Conservation (phyloP, 1,140 invertebrate genomes). For the Pogonus chalceus region DNA sequence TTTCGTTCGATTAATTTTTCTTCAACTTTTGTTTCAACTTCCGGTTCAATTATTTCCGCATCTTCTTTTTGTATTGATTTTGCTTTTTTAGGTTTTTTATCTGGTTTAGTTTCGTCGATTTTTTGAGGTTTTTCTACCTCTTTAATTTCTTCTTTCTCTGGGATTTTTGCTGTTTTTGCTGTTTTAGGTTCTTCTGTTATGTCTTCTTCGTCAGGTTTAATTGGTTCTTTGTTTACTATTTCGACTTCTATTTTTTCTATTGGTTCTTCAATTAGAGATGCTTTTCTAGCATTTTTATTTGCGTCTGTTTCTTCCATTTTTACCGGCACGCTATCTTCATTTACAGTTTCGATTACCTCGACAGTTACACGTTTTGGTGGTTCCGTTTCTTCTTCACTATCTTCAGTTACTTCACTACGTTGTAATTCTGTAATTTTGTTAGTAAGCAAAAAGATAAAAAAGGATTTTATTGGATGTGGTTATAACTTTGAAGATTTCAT, state of each 20-base stretch:
- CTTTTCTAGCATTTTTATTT: conserved; percentile 8
- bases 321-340: conserved; percentile 28
- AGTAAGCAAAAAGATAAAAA: conserved; percentile 15
- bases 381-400: conserved; percentile 28
- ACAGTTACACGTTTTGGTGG: conserved; percentile 30
- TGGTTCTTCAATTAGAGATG: conserved; percentile 18
- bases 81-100: conserved; percentile 13
- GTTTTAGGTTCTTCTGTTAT: conserved; percentile 17
- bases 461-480: too few relatives aligned
- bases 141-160: conserved; percentile 20
- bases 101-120: conserved; percentile 11
- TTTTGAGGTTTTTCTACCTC: conserved; percentile 12
- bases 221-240: conserved; percentile 15
- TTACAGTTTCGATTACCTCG: conserved; percentile 33
- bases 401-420: conserved; percentile 31
- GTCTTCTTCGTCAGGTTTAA: conserved; percentile 12
- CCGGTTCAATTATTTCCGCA: conserved; percentile 12
- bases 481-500: too few relatives aligned
- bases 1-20: conserved; percentile 26
- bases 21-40: conserved; percentile 44
- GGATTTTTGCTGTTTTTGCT: conserved; percentile 20
- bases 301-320: conserved; percentile 10
- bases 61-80: conserved; percentile 9
- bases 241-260: conserved; percentile 19
- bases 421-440: conserved; percentile 31